Evolutionary conservation across 2,888 invertebrate species (phyloP).

Genomic region (Eucriotettix oculatus): DNA sequence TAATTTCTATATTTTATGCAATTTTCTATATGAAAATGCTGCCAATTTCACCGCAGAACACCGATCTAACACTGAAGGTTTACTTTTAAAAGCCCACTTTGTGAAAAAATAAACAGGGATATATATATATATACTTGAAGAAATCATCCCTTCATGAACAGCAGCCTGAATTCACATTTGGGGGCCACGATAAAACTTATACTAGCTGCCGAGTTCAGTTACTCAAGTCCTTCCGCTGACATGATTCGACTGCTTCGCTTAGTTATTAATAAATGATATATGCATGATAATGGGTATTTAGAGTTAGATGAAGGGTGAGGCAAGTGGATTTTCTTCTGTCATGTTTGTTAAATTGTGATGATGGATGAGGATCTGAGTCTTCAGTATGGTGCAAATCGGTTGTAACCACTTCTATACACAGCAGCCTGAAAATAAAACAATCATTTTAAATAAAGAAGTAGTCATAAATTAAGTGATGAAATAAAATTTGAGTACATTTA

Average conservation of each 20-base stretch:
- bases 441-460: neutral
- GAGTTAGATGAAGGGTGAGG: slow-evolving; percentile 8
- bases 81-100: too few relatives aligned
- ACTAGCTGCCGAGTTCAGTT: neutral
- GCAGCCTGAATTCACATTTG: neutral
- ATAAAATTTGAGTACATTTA: slow-evolving; percentile 9
- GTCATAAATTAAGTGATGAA: neutral
- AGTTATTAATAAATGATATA: neutral
- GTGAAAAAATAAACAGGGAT: too few relatives aligned
- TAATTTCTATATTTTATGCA: too few relatives aligned
- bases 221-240: slow-evolving; percentile 1
- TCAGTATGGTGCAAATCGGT: slow-evolving; percentile 88
- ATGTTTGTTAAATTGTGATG: slow-evolving; percentile 7
- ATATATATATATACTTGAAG: too few relatives aligned
- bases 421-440: slow-evolving; percentile 50
- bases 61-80: too few relatives aligned
- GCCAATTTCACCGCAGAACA: too few relatives aligned
- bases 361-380: slow-evolving; percentile 1
- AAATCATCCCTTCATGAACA: too few relatives aligned
- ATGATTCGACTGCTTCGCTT: neutral
- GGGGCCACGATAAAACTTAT: neutral
- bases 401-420: slow-evolving; percentile 85
- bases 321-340: slow-evolving; percentile 9
- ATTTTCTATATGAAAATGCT: too few relatives aligned
- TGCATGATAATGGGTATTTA: slow-evolving; percentile 1